Percentiles rank a stretch among this genome's conserved stretches.
Evolutionary conservation across 2,888 invertebrate genomes (phyloP).

Genomic region (Diaphora mendica): DNA sequence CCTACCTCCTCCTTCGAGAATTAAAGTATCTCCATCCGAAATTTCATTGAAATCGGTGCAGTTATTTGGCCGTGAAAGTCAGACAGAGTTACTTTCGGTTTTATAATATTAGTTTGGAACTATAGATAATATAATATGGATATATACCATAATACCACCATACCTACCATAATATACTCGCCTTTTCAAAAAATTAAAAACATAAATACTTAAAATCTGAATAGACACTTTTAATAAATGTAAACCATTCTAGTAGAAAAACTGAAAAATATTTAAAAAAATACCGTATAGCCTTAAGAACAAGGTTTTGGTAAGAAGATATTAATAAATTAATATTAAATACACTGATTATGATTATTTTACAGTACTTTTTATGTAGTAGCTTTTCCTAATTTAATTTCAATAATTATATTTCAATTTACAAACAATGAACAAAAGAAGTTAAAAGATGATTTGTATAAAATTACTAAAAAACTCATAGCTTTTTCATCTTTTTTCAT

Average conservation of each 20-base stretch:
- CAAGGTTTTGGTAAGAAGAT: background rate
- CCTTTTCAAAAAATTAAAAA: too few relatives aligned
- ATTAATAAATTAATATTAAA: background rate
- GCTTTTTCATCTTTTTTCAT: background rate
- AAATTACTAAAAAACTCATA: background rate
- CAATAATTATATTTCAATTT: background rate
- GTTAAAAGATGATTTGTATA: background rate
- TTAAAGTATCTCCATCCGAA: too few relatives aligned
- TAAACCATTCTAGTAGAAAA: too few relatives aligned
- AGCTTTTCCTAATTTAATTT: background rate
- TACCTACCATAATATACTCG: too few relatives aligned
- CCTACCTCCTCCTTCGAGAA: too few relatives aligned
- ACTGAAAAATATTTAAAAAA: background rate
- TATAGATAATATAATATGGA: too few relatives aligned
- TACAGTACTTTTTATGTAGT: background rate
- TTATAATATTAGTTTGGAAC: too few relatives aligned
- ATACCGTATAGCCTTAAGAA: background rate
- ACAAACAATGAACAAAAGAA: background rate
- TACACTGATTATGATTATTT: background rate
- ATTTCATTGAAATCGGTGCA: too few relatives aligned
- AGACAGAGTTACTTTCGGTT: too few relatives aligned
- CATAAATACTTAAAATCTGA: too few relatives aligned
- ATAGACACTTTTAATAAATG: background rate
- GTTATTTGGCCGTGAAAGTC: too few relatives aligned
- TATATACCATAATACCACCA: too few relatives aligned